phyloP scores from a whole-genome alignment of 1,140 invertebrate genomes.

The Drosophila rhopaloa region DNA sequence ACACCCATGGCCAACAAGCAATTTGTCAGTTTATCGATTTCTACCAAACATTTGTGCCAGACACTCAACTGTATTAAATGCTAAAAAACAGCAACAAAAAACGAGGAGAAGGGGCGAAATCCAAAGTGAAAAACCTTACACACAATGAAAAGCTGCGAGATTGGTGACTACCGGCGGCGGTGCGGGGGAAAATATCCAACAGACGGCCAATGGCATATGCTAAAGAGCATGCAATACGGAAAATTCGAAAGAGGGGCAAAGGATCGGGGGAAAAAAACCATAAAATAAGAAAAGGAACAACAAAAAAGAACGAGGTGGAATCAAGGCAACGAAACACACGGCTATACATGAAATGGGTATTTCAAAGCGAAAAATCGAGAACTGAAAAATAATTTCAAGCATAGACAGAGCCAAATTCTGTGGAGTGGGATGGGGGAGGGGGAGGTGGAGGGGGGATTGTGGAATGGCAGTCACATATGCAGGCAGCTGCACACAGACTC shows the following conservation, averaged over 20 bases:
- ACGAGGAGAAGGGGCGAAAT: constrained; percentile 9
- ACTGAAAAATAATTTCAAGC: constrained; percentile 81
- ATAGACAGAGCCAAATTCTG: constrained; percentile 33
- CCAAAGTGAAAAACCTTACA: constrained; percentile 82
- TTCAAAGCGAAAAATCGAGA: constrained; percentile 83
- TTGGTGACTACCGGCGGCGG: constrained; percentile 15
- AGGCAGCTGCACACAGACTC: constrained; percentile 69
- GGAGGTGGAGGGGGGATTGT: neutral
- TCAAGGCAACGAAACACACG: constrained; percentile 57
- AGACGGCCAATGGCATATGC: constrained; percentile 79
- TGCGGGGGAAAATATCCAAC: constrained; percentile 20
- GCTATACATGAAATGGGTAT: constrained; percentile 75
- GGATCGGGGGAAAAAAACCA: constrained; percentile 32
- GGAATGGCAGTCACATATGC: constrained; percentile 67
- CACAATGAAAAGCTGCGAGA: constrained; percentile 79
- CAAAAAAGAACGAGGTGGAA: constrained; percentile 28
- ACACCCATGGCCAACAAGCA: constrained; percentile 69
- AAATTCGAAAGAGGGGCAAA: constrained; percentile 58
- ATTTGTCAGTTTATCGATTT: constrained; percentile 84
- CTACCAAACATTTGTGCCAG: constrained; percentile 83
- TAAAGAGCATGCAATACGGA: constrained; percentile 80
- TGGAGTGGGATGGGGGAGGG: neutral
- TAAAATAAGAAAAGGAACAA: constrained; percentile 49
- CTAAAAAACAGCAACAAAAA: constrained; percentile 78
- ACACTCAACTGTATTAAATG: constrained; percentile 83